phyloP scores from a whole-genome alignment of 2,888 invertebrate species.

The Callimorpha dominula region DNA sequence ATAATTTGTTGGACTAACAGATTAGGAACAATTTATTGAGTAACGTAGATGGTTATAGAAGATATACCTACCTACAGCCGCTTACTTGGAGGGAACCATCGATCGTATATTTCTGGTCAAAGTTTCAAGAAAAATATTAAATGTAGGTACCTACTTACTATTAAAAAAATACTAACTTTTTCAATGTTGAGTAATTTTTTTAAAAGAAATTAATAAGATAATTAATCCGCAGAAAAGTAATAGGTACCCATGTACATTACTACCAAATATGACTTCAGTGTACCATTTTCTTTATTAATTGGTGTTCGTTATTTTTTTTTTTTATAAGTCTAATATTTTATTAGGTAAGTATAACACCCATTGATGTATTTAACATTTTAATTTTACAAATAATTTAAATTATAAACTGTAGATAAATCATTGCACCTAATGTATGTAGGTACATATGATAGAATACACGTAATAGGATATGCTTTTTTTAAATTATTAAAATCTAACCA shows the following conservation, averaged over 20 bases:
- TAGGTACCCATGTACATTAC: background rate
- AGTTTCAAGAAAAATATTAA: too few relatives aligned
- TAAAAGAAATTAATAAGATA: background rate
- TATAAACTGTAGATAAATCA: too few relatives aligned
- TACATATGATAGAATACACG: background rate
- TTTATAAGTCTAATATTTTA: background rate
- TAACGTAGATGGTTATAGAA: too few relatives aligned
- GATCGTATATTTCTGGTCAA: too few relatives aligned
- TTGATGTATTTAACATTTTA: background rate
- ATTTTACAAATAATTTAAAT: background rate
- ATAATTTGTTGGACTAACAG: background rate
- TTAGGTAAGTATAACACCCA: background rate
- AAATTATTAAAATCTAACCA: too few relatives aligned
- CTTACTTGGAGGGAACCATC: too few relatives aligned
- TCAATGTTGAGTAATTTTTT: background rate
- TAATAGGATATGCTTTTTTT: too few relatives aligned
- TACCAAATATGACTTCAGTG: background rate
- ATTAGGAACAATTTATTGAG: background rate
- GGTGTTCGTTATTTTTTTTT: background rate
- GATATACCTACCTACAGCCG: too few relatives aligned
- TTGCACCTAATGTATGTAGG: background rate
- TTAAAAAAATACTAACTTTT: too few relatives aligned
- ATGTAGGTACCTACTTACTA: too few relatives aligned
- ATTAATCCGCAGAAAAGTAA: background rate
- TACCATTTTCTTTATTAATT: background rate